A percentile compares a stretch with the other conserved stretches of the same genome.
These are phyloP conservation scores for Epinotia nisella DNA, from an alignment of 2,888 invertebrate genomes.

Conservation along the genomic window DNA sequence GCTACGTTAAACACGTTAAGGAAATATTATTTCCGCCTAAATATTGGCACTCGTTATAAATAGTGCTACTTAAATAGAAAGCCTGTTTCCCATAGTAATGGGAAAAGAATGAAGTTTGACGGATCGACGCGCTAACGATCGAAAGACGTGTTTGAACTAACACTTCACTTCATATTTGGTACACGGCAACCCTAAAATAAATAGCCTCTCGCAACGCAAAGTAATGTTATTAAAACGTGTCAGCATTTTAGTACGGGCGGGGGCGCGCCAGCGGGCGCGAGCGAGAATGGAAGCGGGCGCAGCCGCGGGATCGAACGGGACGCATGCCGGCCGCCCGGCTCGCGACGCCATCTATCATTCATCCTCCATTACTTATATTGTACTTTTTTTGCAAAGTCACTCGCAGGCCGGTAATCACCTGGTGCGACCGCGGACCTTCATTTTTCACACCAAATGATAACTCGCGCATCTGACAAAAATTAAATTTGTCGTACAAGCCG, in stretches of 20 bases:
- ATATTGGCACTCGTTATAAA: constrained; percentile 22
- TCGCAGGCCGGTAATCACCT: constrained; percentile 84
- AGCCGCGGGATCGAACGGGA: constrained; percentile 59
- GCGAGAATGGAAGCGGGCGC: constrained; percentile 59
- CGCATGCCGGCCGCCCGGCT: constrained; percentile 49
- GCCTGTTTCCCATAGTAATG: constrained; percentile 58
- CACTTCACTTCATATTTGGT: constrained; percentile 81
- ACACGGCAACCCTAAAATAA: constrained; percentile 78
- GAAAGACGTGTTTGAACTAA: constrained; percentile 72
- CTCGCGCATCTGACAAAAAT: constrained; percentile 82
- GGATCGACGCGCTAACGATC: constrained; percentile 75
- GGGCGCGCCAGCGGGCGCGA: constrained; percentile 48
- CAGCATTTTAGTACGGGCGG: constrained; percentile 77
- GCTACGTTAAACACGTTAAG: not conserved
- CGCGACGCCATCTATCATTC: constrained; percentile 82
- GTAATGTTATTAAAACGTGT: constrained; percentile 85
- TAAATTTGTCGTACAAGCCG: constrained; percentile 83
- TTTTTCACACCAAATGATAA: constrained; percentile 84
- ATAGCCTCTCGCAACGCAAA: constrained; percentile 80
- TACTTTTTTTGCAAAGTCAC: constrained; percentile 84
- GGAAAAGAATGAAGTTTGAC: constrained; percentile 73
- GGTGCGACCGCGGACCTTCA: constrained; percentile 80
- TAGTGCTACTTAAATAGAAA: constrained; percentile 29
- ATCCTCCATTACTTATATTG: constrained; percentile 85
- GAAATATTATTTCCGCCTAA: constrained; percentile 11